Percentiles rank a stretch among this genome's conserved stretches.
These are phyloP conservation scores for Oriolus oriolus DNA, from an alignment of 2,113 vertebrate genomes.

Conservation along the genomic window DNA sequence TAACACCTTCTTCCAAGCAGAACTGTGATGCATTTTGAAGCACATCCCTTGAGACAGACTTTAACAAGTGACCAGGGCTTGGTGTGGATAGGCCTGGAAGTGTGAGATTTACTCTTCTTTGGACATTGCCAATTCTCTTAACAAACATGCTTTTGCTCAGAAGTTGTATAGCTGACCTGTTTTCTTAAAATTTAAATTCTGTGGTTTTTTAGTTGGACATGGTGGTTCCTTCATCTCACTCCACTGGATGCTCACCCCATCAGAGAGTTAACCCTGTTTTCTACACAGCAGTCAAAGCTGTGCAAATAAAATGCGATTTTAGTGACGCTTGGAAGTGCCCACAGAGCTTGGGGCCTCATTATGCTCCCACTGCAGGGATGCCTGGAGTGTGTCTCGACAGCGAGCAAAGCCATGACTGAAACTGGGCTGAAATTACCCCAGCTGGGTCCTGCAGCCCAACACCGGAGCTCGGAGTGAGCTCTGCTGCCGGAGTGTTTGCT, in stretches of 20 bases:
- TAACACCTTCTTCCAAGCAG: background rate
- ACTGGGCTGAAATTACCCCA: background rate
- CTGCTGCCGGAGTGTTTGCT: background rate
- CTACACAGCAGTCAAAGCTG: background rate
- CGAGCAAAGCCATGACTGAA: background rate
- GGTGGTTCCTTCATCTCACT: background rate
- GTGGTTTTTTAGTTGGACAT: background rate
- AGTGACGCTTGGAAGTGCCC: background rate
- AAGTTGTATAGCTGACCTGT: background rate
- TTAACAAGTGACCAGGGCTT: background rate
- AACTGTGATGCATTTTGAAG: background rate
- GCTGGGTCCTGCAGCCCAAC: background rate
- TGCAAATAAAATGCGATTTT: background rate
- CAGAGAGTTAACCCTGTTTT: background rate
- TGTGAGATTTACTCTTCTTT: background rate
- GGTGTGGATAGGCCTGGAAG: background rate
- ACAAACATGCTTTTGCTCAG: background rate
- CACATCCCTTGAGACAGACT: background rate
- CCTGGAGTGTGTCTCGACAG: background rate
- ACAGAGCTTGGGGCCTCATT: background rate
- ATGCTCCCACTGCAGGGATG: background rate
- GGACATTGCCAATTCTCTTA: background rate
- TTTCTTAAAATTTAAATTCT: background rate
- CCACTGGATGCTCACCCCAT: accelerated
- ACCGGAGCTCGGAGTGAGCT: background rate